Base-by-base conservation (phyloP, 2,113 vertebrate species). In the Pterocles orientalis region DNA sequence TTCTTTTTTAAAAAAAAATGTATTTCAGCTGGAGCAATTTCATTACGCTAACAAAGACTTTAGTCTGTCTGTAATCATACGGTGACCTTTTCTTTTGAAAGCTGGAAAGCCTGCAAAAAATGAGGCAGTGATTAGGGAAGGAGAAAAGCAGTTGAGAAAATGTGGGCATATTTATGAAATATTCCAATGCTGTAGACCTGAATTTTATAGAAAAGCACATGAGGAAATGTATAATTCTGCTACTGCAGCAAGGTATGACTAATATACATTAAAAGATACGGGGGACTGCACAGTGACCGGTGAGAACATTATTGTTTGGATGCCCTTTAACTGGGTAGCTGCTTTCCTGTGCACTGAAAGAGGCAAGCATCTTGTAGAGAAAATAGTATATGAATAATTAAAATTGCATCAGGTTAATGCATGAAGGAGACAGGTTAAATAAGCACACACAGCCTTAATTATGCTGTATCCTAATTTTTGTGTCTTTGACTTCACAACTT, bases 81-180 rank as follows among this genome's bases (percentile, higher is more conserved):
- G 29, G 34, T 64, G 80, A 92, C 91, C 94, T 96, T 94, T 97
- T 48, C 47, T 90, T 90, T 70, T 83, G 86, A 91, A 93, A 93
- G 79, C 47, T 83, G 72, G 56, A 77, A 93, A 93, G 39, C 48
- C 77, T 73, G 18, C 78, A 47, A 75, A 70, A 90, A 88, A 73
- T 84, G 69, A 91, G 51, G 60, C 72, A 64, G 51, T 34, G 94
- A 90, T 66, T 70, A 83, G 33, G 43, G 83, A 83, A 78, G 54
- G 90, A 58, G 58, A 83, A 88, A 88, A 94, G 43, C 68, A 66
- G 58, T 28, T n/a, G 71, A 86, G 64, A 34, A 73, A 51, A 57
- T 26, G 6, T 66, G n/a, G n/a, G 16, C 4, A 1, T 87, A 58
- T 76, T n/a, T 82, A 16, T 64, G 66, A 85, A 53, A 21, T 69